Conservation (phyloP, 2,888 invertebrate species). For the Agonopterix heracliana region DNA sequence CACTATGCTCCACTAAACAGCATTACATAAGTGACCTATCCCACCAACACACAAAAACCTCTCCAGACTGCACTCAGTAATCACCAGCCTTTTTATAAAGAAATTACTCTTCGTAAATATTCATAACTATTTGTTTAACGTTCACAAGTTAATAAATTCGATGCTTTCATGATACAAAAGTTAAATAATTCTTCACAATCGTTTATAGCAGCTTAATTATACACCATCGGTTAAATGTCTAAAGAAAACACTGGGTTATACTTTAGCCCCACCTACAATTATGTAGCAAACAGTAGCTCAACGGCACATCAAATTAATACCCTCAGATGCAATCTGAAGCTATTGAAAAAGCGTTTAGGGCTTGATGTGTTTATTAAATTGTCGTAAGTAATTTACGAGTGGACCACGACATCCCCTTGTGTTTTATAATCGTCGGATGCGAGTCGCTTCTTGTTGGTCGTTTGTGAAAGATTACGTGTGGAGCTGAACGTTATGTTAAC, state of each 20-base stretch:
- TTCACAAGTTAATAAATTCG: slow-evolving; percentile 11
- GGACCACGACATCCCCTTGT: slow-evolving; percentile 25
- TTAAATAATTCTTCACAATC: slow-evolving; percentile 11
- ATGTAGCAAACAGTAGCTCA: slow-evolving; percentile 43
- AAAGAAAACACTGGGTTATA: background rate
- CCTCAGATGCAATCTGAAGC: slow-evolving; percentile 50
- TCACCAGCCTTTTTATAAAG: background rate
- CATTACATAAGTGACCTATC: background rate
- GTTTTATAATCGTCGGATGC: slow-evolving; percentile 14
- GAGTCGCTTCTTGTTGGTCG: background rate
- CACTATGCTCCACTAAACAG: slow-evolving; percentile 6
- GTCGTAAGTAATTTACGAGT: slow-evolving; percentile 61
- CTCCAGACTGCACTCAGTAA: background rate
- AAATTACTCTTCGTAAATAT: slow-evolving; percentile 2
- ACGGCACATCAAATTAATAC: slow-evolving; percentile 61
- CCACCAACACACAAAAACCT: background rate
- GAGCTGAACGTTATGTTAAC: too few relatives aligned
- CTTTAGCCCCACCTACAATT: slow-evolving; percentile 39
- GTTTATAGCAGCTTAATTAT: slow-evolving; percentile 11
- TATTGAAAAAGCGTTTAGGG: slow-evolving; percentile 64
- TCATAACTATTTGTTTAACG: slow-evolving; percentile 11
- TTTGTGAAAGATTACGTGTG: background rate
- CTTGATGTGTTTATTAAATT: slow-evolving; percentile 72
- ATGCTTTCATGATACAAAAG: slow-evolving; percentile 3
- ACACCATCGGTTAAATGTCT: slow-evolving; percentile 3